Base-by-base conservation (phyloP, 2,888 invertebrate genomes). In the Herminia tarsipennalis region DNA sequence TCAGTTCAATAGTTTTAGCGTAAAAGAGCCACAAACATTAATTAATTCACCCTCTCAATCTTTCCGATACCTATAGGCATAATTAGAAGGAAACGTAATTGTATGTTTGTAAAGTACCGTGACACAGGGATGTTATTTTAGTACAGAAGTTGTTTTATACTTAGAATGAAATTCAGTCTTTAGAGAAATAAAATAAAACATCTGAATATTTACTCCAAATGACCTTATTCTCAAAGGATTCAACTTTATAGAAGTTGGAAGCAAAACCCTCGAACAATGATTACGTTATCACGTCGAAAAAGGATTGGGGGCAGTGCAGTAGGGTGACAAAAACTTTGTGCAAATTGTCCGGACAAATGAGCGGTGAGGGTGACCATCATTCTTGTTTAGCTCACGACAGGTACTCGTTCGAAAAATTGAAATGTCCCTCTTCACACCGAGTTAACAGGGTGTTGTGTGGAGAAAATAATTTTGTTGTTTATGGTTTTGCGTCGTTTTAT, bases 301-400 rank as follows among this genome's bases (percentile, higher is more conserved):
- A 17, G 32, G 41, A 25, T 44, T 27, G 2, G 27, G 18, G 37
- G 12, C 25, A 20, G 12, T 45, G 53, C 49, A 54, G 30, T 48
- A 46, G 43, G 43, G 54, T 41, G 38, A 32, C 61, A 16, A 40
- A 44, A 50, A 41, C 18, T 44, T 36, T 34, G 46, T 46, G 57
- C 30, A 65, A 62, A 65, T 58, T 55, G 44, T 12, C 33, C 20
- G 46, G 56, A 66, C 51, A 68, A 63, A 57, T 56, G 45, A 53
- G 56, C 39, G 38, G 43, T 33, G 43, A 54, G 53, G 67, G 66
- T 56, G 28, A 59, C 52, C 55, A 71, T 68, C 63, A 62, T 57
- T 71, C 64, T 66, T 67, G 41, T 71, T 70, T 65, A 64, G 46
- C 34, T 35, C 25, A 25, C 50, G 69, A 66, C 66, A 70, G 55